phyloP scores from a whole-genome alignment of 2,113 vertebrate species.

The Bucco capensis region DNA sequence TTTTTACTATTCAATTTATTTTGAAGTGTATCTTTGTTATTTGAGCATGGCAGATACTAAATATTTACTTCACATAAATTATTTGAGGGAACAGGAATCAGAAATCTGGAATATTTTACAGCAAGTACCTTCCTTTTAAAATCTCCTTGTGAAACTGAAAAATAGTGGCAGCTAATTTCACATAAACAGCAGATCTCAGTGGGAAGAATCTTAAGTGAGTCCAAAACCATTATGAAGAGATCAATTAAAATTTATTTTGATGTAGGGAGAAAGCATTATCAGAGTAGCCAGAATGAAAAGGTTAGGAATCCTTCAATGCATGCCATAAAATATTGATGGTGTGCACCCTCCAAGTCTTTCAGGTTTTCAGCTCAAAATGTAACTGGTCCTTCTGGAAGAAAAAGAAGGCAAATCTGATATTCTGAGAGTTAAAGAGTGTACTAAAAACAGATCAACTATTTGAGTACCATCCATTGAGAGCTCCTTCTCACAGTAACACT shows the following conservation, averaged over 20 bases:
- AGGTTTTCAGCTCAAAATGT: not conserved
- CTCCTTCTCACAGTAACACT: not conserved
- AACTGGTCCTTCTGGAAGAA: not conserved
- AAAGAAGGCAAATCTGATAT: not conserved
- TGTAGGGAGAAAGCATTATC: not conserved
- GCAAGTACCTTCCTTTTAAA: not conserved
- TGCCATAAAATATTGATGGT: not conserved
- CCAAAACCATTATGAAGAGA: not conserved
- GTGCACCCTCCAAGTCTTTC: not conserved
- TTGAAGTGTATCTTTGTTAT: not conserved
- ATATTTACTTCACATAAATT: not conserved
- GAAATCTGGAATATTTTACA: not conserved
- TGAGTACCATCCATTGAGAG: not conserved
- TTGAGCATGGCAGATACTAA: not conserved
- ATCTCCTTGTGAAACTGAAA: not conserved
- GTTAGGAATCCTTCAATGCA: not conserved
- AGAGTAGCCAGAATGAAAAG: not conserved
- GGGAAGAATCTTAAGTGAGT: not conserved
- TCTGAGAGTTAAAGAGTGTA: not conserved
- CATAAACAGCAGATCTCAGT: not conserved
- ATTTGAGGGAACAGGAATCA: not conserved
- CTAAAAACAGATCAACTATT: not conserved
- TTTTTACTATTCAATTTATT: slow-evolving; percentile 29
- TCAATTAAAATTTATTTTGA: not conserved
- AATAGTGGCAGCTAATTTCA: not conserved